Base-by-base conservation (phyloP, 2,797 vertebrate genomes). In the Champsocephalus esox region DNA sequence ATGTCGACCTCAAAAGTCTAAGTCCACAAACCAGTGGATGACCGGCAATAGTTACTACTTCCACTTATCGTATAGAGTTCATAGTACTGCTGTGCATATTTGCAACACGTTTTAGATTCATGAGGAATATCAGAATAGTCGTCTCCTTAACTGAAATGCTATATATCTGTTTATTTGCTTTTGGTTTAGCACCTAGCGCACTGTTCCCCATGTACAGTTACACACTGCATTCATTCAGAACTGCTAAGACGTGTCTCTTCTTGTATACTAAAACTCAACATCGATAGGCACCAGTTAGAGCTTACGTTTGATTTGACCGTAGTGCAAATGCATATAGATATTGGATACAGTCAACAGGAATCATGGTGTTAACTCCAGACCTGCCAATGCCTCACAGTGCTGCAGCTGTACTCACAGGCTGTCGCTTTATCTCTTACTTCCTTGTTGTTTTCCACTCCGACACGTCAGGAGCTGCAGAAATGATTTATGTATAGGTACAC, bases 401-500 rank as follows among this genome's bases (percentile, higher is more conserved):
- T 9, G 49, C 51, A 67, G 48, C 24, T 21, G 12, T 2, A 63
- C 17, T 34, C 17, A 3, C 2, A 12, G 34, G 19, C 43, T 24
- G 43, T 61, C 7, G 44, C 45, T 63, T 57, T 57, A 50, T 63
- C 34, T 21, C 51, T 14, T 45, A 21, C 57, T 70, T 51, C 38
- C 56, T 19, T 50, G 46, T 72, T 64, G 62, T 24, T 77, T 48
- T 59, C 48, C 41, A 19, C 16, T 78, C 34, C 46, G 70, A n/a
- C 41, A 65, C 59, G 70, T 68, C 66, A 44, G 4, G 34, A 70
- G 60, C 55, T 66, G 55, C 24, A 43, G 17, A 51, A 48, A 54
- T 63, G 60, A 64, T 74, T 64, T 59, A 54, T 73, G 60, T 48
- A 69, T 54, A n/a, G 17, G 12, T 63, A 5, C 19, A 54, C 70